These are phyloP conservation scores for Drosophila lacteicornis DNA, from an alignment of 1,140 invertebrate species.

Conservation along the genomic window DNA sequence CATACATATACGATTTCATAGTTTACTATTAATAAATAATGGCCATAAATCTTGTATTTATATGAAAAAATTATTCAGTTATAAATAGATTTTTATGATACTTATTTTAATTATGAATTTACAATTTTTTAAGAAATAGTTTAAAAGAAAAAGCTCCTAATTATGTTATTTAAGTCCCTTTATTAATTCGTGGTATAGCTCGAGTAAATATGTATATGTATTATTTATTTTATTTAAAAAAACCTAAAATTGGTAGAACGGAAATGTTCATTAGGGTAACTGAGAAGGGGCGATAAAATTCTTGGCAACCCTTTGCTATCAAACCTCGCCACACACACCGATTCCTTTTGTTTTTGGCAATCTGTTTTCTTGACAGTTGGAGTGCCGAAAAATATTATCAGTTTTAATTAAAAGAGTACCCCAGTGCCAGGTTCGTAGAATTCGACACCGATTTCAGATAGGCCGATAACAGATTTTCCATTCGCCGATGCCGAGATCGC, in stretches of 20 bases:
- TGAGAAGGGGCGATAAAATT: conserved; percentile 23
- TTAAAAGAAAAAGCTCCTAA: not conserved
- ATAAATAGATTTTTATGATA: no score
- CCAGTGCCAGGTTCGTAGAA: conserved; percentile 35
- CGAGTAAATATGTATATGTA: no score
- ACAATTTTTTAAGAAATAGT: not conserved
- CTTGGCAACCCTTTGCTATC: conserved; percentile 29
- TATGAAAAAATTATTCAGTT: no score
- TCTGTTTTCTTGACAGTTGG: conserved; percentile 40
- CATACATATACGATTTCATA: no score
- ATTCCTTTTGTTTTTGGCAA: conserved; percentile 35
- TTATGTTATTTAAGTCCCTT: not conserved
- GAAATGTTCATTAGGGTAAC: conserved; percentile 49
- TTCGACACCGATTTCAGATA: conserved; percentile 38
- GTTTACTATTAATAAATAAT: no score
- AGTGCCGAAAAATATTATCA: conserved; percentile 36
- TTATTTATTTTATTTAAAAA: no score
- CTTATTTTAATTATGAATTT: no score
- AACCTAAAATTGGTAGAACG: not conserved
- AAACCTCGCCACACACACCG: conserved; percentile 5
- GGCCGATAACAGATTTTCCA: conserved; percentile 18
- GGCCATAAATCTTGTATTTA: no score
- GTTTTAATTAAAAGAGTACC: conserved; percentile 60
- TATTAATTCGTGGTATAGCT: no score
- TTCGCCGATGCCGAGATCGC: conserved; percentile 1